Percentiles rank a stretch among this genome's conserved stretches.
phyloP scores from a whole-genome alignment of 2,797 vertebrate genomes.

The Macroramphosus scolopax region DNA sequence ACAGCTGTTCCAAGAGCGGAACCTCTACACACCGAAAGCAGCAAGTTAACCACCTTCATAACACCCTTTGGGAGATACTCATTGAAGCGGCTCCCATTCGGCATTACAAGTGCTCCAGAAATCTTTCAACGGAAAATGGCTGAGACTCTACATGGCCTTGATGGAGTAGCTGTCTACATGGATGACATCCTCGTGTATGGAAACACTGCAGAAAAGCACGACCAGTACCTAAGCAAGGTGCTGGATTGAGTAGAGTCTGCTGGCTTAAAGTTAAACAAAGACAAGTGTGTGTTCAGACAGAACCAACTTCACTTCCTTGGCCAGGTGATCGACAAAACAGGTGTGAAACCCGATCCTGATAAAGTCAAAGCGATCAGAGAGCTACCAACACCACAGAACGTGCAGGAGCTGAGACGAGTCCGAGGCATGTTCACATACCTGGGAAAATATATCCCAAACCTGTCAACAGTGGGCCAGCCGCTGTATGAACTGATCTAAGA shows the following conservation, averaged over 20 bases:
- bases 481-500: too few species aligned
- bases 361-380: neutral
- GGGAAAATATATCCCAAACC: too few species aligned
- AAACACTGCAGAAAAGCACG: neutral
- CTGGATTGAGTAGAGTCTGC: neutral
- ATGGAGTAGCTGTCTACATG: neutral
- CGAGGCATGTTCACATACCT: too few species aligned
- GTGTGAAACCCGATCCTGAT: too few species aligned
- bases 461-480: too few species aligned
- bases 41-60: conserved; percentile 19
- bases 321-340: neutral
- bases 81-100: conserved; percentile 14
- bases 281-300: neutral
- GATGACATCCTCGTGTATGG: neutral
- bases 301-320: conserved; percentile 1
- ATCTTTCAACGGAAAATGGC: conserved; percentile 22
- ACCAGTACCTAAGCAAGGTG: neutral
- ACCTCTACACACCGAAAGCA: too few species aligned
- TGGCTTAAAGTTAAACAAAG: neutral
- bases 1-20: too few species aligned
- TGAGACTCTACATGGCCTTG: conserved; percentile 2
- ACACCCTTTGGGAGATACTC: conserved; percentile 17
- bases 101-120: conserved; percentile 14
- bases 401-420: too few species aligned
- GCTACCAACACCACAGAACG: neutral